Evolutionary conservation across 2,888 invertebrate species (phyloP).

Genomic region (Microplitis deprimator): DNA sequence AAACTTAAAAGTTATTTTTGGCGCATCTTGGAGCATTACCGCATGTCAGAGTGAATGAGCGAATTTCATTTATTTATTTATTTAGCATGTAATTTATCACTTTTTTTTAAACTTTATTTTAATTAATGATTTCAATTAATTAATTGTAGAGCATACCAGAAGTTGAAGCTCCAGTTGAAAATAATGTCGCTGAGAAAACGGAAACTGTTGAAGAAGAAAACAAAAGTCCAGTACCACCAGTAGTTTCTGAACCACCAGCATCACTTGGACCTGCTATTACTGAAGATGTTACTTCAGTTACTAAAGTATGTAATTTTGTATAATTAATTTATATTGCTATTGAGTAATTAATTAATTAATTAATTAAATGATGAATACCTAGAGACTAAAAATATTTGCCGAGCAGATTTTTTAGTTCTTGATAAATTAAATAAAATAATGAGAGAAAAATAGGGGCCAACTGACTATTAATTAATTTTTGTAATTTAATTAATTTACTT

Average conservation of each 20-base stretch:
- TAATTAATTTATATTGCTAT: neutral
- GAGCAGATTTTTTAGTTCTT: slow-evolving; percentile 59
- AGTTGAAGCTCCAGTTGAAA: slow-evolving; percentile 59
- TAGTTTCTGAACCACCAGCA: slow-evolving; percentile 59
- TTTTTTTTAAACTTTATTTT: neutral
- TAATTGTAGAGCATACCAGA: slow-evolving; percentile 60
- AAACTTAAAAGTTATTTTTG: neutral
- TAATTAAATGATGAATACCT: slow-evolving; percentile 66
- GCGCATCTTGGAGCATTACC: neutral
- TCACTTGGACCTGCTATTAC: slow-evolving; percentile 66
- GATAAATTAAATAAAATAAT: slow-evolving; percentile 53
- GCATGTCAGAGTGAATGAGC: neutral
- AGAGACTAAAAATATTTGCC: slow-evolving; percentile 55
- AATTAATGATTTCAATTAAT: slow-evolving; percentile 9
- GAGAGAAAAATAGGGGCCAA: slow-evolving; percentile 63
- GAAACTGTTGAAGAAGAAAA: slow-evolving; percentile 63
- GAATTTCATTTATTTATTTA: neutral
- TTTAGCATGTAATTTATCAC: neutral
- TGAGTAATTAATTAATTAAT: neutral
- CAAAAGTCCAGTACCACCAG: slow-evolving; percentile 62
- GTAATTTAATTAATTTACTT: neutral
- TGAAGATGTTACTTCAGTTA: slow-evolving; percentile 69
- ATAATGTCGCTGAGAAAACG: slow-evolving; percentile 59
- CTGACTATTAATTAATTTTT: slow-evolving; percentile 57
- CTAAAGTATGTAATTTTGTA: slow-evolving; percentile 58